These are phyloP conservation scores for Heterotis niloticus DNA, from an alignment of 2,113 vertebrate genomes.

Conservation along the genomic window DNA sequence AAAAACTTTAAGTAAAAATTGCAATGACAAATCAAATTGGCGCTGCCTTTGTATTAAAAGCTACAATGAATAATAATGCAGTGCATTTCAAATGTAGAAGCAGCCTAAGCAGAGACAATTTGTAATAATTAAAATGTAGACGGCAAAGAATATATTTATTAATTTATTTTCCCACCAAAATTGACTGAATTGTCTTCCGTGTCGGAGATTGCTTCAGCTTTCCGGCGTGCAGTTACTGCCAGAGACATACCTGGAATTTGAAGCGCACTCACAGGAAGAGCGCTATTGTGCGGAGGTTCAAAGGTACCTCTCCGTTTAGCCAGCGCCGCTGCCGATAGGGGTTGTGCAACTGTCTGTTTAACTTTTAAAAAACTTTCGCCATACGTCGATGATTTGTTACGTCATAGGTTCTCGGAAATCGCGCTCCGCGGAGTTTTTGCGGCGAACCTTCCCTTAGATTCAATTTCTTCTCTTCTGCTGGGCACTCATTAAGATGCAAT, in stretches of 20 bases:
- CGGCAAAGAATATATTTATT: conserved; percentile 42
- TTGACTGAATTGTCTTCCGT: conserved; percentile 57
- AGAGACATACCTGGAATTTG: conserved; percentile 59
- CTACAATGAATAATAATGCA: neutral
- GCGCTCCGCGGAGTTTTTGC: neutral
- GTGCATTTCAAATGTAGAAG: neutral
- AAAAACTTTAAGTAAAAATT: too few relatives aligned
- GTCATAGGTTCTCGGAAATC: neutral
- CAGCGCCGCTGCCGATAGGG: conserved; percentile 34
- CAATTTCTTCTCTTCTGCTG: neutral
- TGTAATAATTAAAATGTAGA: conserved; percentile 29
- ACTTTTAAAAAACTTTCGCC: conserved; percentile 34
- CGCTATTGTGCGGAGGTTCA: conserved; percentile 45
- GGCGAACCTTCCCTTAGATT: neutral
- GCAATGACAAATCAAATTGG: neutral
- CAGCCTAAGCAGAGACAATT: neutral
- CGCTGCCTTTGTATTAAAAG: neutral
- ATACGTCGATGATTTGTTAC: conserved; percentile 14
- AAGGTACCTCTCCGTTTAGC: conserved; percentile 49
- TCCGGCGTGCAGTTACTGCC: conserved; percentile 47
- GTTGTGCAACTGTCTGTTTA: conserved; percentile 40
- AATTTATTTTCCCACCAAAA: conserved; percentile 39
- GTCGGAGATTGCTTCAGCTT: conserved; percentile 49
- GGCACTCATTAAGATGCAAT: neutral
- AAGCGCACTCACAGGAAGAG: conserved; percentile 45